Evolutionary conservation across 2,113 vertebrate species (phyloP).

Genomic region (Sceloporus tristichus): DNA sequence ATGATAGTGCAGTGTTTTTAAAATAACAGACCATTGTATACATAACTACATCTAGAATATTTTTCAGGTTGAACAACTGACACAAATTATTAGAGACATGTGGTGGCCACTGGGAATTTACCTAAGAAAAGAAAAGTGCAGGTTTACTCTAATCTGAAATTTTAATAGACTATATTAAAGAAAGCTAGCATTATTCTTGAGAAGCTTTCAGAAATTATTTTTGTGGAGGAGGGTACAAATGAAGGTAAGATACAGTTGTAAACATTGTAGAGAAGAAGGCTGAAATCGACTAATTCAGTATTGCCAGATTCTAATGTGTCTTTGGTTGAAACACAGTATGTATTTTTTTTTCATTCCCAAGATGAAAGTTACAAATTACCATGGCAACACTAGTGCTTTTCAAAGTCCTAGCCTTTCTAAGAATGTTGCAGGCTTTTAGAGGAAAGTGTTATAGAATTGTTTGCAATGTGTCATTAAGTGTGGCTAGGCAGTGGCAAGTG

Average conservation of each 20-base stretch:
- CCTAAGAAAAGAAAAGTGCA: slow-evolving; percentile 36
- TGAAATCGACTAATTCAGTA: not conserved
- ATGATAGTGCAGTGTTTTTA: not conserved
- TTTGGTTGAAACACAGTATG: not conserved
- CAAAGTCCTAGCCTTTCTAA: slow-evolving; percentile 10
- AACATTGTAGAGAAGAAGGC: not conserved
- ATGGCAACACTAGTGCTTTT: slow-evolving; percentile 30
- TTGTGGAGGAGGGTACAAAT: not conserved
- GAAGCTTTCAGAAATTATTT: not conserved
- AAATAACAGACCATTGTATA: not conserved
- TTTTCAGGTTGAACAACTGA: slow-evolving; percentile 52
- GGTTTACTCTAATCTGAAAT: slow-evolving; percentile 42
- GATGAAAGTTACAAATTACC: slow-evolving; percentile 24
- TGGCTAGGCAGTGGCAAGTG: not conserved
- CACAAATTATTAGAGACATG: slow-evolving; percentile 56
- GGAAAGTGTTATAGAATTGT: slow-evolving; percentile 32
- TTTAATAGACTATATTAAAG: slow-evolving; percentile 37
- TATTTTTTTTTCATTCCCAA: slow-evolving; percentile 14
- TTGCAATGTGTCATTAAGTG: slow-evolving; percentile 23
- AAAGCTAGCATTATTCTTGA: slow-evolving; percentile 1
- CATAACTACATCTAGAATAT: not conserved
- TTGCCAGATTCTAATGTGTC: not conserved
- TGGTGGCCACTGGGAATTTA: slow-evolving; percentile 13
- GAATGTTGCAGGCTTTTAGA: slow-evolving; percentile 33
- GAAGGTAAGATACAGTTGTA: slow-evolving; percentile 40